Evolutionary conservation across 2,113 vertebrate genomes (phyloP).

Genomic region (Apteryx mantelli): DNA sequence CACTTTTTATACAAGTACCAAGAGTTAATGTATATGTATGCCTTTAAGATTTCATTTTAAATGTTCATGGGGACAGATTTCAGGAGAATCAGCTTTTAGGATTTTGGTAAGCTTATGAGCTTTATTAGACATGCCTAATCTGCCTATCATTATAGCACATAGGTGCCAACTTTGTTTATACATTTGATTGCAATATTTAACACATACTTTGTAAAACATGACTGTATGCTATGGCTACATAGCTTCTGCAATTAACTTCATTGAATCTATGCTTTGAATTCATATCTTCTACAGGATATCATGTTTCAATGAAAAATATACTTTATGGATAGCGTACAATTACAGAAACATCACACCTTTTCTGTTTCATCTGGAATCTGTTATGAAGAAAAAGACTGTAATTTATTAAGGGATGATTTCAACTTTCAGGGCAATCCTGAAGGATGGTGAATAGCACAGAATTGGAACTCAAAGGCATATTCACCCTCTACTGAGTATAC

Average conservation of each 20-base stretch:
- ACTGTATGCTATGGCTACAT: background rate
- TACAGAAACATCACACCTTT: background rate
- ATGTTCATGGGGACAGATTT: constrained; percentile 42
- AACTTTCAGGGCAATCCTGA: background rate
- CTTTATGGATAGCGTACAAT: background rate
- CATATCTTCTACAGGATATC: background rate
- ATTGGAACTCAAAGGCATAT: background rate
- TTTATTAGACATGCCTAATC: background rate
- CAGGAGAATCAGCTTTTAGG: constrained; percentile 40
- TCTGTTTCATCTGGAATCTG: background rate
- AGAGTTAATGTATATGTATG: constrained; percentile 36
- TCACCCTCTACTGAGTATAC: background rate
- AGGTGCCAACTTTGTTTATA: constrained; percentile 21
- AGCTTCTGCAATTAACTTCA: constrained; percentile 1
- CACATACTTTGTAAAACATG: background rate
- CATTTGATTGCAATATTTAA: background rate
- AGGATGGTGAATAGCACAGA: background rate
- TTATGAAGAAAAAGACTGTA: background rate
- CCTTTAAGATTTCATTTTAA: background rate
- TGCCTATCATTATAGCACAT: background rate
- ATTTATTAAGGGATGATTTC: background rate
- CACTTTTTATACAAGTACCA: constrained; percentile 18
- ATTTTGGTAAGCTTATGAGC: background rate
- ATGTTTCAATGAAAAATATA: constrained; percentile 3
- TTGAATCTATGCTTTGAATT: constrained; percentile 16